Evolutionary conservation across 2,888 invertebrate genomes (phyloP).

Genomic region (Crossocerus cetratus): DNA sequence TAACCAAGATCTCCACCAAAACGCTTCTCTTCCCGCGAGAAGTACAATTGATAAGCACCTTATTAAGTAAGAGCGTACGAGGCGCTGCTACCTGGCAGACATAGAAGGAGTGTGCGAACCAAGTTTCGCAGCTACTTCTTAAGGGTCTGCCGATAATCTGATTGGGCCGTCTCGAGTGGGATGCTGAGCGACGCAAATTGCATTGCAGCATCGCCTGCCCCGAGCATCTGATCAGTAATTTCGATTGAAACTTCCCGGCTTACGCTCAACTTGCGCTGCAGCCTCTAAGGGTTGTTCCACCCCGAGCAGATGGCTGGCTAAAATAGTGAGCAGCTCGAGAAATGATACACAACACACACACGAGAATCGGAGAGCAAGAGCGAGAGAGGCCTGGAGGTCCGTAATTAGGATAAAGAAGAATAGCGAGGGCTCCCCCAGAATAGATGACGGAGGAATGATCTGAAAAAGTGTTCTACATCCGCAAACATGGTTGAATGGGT

Average conservation of each 20-base stretch:
- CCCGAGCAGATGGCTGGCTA: background rate
- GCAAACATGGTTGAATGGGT: background rate
- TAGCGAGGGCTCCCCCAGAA: too few species aligned
- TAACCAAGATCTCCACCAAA: too few species aligned
- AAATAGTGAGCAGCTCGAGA: background rate
- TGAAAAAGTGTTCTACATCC: background rate
- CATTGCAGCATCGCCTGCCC: constrained; percentile 49
- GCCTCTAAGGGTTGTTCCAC: constrained; percentile 17
- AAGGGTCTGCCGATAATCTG: constrained; percentile 51
- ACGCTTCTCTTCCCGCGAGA: too few species aligned
- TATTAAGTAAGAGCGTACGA: constrained; percentile 10
- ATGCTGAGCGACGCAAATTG: constrained; percentile 56
- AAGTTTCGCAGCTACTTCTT: constrained; percentile 21
- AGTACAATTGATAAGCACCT: background rate
- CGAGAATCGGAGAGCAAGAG: too few species aligned
- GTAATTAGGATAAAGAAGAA: too few species aligned
- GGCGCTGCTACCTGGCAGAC: constrained; percentile 20
- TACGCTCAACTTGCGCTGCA: constrained; percentile 6
- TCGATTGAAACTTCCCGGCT: constrained; percentile 50
- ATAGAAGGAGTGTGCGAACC: constrained; percentile 24
- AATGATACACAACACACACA: too few species aligned
- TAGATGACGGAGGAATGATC: too few species aligned
- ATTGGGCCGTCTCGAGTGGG: constrained; percentile 33
- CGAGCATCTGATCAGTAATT: constrained; percentile 54
- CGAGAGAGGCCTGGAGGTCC: too few species aligned